Evolutionary conservation across 2,113 vertebrate genomes (phyloP).

Genomic region (Solea senegalensis): DNA sequence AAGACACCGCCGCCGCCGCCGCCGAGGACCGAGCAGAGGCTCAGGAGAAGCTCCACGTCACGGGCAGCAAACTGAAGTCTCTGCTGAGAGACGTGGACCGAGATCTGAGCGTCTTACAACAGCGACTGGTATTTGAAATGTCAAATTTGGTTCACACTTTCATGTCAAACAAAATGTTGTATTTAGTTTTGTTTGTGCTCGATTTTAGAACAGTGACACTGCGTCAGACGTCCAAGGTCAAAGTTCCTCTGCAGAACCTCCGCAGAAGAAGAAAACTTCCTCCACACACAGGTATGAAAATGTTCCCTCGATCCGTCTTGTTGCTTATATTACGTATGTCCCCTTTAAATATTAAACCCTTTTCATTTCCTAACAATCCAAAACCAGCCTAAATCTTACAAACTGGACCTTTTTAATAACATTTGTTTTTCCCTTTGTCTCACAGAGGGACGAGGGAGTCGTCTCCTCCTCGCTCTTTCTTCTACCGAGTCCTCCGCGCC

Average conservation of each 20-base stretch:
- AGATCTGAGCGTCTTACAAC: conserved; percentile 80
- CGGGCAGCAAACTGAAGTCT: conserved; percentile 84
- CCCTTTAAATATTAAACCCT: too few relatives aligned
- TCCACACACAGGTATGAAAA: conserved; percentile 38
- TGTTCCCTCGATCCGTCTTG: too few relatives aligned
- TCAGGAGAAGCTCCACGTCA: conserved; percentile 88
- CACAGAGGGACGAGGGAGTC: conserved; percentile 61
- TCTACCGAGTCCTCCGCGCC: conserved; percentile 85
- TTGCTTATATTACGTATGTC: too few relatives aligned
- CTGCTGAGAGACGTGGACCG: conserved; percentile 83
- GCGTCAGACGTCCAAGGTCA: not conserved
- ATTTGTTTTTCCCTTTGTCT: not conserved
- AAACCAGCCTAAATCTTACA: too few relatives aligned
- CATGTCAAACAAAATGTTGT: too few relatives aligned
- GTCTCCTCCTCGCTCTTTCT: conserved; percentile 83
- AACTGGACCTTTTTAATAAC: too few relatives aligned
- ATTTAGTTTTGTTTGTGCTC: not conserved
- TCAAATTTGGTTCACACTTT: too few relatives aligned
- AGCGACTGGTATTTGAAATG: conserved; percentile 81
- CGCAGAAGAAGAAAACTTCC: conserved; percentile 19
- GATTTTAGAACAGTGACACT: conserved; percentile 44
- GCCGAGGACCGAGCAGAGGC: conserved; percentile 82
- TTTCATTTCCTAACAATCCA: too few relatives aligned
- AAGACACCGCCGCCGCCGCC: conserved; percentile 20
- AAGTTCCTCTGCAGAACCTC: conserved; percentile 1